Evolutionary conservation across 1,140 invertebrate genomes (phyloP).

Genomic region (Pissodes strobi): DNA sequence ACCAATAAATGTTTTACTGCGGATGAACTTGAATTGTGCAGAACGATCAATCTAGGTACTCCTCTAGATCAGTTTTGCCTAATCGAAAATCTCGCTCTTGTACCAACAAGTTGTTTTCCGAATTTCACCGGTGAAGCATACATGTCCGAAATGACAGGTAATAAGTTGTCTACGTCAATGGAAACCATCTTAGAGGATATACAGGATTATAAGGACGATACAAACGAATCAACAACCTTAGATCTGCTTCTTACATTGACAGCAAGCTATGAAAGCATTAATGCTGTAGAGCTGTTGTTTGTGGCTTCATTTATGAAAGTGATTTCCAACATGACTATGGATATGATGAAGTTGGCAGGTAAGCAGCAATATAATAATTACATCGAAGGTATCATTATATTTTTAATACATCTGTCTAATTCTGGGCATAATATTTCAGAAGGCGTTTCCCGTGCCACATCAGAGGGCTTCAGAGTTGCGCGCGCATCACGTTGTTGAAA

Average conservation of each 20-base stretch:
- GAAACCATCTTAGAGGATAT: not conserved
- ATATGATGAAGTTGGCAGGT: not conserved
- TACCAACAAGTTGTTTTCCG: slow-evolving; percentile 1
- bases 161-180: not conserved
- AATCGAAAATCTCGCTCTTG: not conserved
- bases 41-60: not conserved
- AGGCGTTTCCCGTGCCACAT: too few species aligned
- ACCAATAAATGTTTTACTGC: not conserved
- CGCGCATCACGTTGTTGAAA: too few species aligned
- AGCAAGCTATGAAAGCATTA: not conserved
- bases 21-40: too few species aligned
- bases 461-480: too few species aligned
- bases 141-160: not conserved
- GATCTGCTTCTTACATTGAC: not conserved
- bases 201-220: too few species aligned
- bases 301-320: not conserved
- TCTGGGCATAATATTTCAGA: too few species aligned
- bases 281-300: not conserved
- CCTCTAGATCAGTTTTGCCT: not conserved
- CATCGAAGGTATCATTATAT: too few species aligned
- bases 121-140: not conserved
- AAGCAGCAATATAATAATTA: too few species aligned
- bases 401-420: too few species aligned
- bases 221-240: not conserved
- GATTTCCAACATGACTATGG: not conserved